Evolutionary conservation across 2,113 vertebrate species (phyloP), one percentile per base, ranked within the genome.

Genomic region (Chamaea fasciata): DNA sequence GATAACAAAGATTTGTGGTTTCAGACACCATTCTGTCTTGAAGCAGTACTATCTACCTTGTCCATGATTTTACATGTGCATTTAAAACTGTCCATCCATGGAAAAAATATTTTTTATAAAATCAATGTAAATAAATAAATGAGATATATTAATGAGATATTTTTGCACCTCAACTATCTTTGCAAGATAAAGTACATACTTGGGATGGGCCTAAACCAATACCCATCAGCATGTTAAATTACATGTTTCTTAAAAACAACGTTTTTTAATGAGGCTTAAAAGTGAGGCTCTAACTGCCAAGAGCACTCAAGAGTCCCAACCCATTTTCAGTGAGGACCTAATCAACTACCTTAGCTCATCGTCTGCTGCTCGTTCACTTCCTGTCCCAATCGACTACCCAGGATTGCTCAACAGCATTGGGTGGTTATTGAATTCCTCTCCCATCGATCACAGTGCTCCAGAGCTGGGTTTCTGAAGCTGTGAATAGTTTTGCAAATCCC

Each of bases 401-500:
- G 52, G 26, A 74, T 3, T 78, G 39, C 44, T 86, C 83, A 23
- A 6, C 30, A 86, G 56, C 53, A 41, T 64, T 53, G 79, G 56
- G 56, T 1, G 4, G 78, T 86, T 93, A 92, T 90, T 86, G 85
- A 88, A 91, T 94, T 93, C 88, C 86, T 80, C 49, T 47, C 57
- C 71, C 83, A 93, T 96, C 56, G 44, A 94, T 94, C 94, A 90
- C 2, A 5, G 68, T 2, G 2, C 76, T 90, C 80, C 71, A 71
- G 85, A 17, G 20, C 79, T 81, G 79, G 14, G 71, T 55, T 89
- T 78, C 76, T 2, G 1, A 93, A 90, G 76, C 81, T 68, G n/a
- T 64, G 94, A 97, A 94, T 95, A 91, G 91, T 92, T 94, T 71
- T 94, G 68, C 64, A 97, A 92, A 92, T 96, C 90, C 95, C 94